A percentile compares a stretch with the other conserved stretches of the same genome.
These are phyloP conservation scores for Seriola dumerili DNA, from an alignment of 2,113 vertebrate genomes.

Conservation along the genomic window DNA sequence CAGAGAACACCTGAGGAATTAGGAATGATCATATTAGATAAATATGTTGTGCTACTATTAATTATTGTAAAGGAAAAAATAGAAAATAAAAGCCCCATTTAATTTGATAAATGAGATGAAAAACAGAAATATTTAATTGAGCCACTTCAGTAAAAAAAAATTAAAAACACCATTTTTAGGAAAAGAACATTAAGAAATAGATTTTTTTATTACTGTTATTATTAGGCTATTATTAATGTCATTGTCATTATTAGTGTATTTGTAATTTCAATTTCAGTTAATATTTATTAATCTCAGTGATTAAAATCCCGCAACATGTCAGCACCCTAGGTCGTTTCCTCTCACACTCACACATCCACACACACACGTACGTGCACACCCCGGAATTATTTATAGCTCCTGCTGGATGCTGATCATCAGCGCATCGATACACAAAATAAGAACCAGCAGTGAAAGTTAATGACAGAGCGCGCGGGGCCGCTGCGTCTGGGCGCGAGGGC, in stretches of 20 bases:
- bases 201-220: too few relatives aligned
- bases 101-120: neutral
- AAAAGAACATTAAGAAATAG: too few relatives aligned
- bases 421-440: constrained; percentile 47
- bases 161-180: too few relatives aligned
- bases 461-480: constrained; percentile 50
- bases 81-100: neutral
- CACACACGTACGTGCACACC: neutral
- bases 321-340: too few relatives aligned
- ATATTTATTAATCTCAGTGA: too few relatives aligned
- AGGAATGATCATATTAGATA: neutral
- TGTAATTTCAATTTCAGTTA: too few relatives aligned
- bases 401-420: constrained; percentile 29
- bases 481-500: constrained; percentile 1
- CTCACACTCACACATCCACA: neutral
- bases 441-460: constrained; percentile 46
- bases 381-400: constrained; percentile 48
- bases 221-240: too few relatives aligned
- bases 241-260: too few relatives aligned
- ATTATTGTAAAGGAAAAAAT: neutral
- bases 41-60: neutral
- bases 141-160: neutral
- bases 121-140: neutral
- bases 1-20: neutral
- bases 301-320: too few relatives aligned